phyloP scores from a whole-genome alignment of 1,140 invertebrate genomes.

The Polypedilum vanderplanki region DNA sequence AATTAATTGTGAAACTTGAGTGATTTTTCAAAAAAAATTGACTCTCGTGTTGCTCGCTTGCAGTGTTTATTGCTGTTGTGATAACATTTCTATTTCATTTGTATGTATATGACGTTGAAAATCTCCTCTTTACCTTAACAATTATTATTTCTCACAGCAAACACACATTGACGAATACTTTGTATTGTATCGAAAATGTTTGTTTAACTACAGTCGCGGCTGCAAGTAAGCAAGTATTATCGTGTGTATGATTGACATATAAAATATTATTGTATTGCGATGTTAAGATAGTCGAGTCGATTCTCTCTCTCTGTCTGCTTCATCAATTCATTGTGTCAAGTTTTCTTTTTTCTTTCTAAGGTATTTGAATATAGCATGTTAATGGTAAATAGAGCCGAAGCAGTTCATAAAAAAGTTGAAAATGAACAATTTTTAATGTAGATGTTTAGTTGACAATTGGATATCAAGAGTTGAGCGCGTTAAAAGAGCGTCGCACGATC shows the following conservation, averaged over 20 bases:
- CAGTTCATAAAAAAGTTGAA: neutral
- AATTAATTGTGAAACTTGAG: no score
- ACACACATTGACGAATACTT: neutral
- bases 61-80: neutral
- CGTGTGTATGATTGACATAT: slow-evolving; percentile 18
- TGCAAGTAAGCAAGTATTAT: neutral
- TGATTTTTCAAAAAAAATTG: neutral
- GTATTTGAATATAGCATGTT: slow-evolving; percentile 7
- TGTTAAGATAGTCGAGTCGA: neutral
- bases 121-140: slow-evolving; percentile 18
- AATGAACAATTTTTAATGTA: neutral
- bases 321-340: slow-evolving; percentile 4
- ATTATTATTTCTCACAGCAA: slow-evolving; percentile 13
- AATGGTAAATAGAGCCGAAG: neutral
- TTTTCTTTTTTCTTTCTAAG: neutral
- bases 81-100: slow-evolving; percentile 20
- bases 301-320: neutral
- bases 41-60: neutral
- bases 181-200: slow-evolving; percentile 1
- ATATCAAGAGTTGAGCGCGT: neutral
- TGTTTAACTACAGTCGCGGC: neutral
- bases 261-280: slow-evolving; percentile 1
- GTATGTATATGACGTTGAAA: slow-evolving; percentile 18
- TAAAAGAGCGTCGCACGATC: neutral
- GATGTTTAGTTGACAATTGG: neutral